Evolutionary conservation across 1,140 invertebrate genomes (phyloP), one percentile per base, ranked within the genome.

Genomic region (Phocides pigmalion): DNA sequence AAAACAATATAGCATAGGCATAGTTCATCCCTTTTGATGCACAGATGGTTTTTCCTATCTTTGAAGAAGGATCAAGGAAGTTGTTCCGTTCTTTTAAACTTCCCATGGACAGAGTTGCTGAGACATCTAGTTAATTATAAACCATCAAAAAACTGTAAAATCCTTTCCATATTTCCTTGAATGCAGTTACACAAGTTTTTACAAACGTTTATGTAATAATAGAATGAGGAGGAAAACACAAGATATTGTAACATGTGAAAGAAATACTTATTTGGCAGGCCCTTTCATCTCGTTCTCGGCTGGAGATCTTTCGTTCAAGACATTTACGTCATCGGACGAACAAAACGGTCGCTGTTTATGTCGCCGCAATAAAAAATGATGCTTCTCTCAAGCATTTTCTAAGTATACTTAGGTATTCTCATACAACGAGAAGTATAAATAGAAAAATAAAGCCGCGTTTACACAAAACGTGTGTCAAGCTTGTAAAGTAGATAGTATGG

Each of bases 281-380:
- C 32, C 35, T 54, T 51, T 51, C 28, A 51, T 54, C 50, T 15
- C 17, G 32, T 35, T 54, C 17, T 12, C 35, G n/a, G 16, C 16
- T 39, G 32, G 35, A 54, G 35, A 16, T 51, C 16, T 54, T 12
- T 39, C 50, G 32, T 54, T 54, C 17, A 54, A 54, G 35, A 54
- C 11, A 41, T 32, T 54, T 54, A 41, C 50, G 50, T 41, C 35
- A 54, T 54, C 50, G 50, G 35, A 37, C 20, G 17, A 54, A 54
- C 35, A 54, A 54, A 54, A 54, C 50, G 35, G 17, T 17, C 22
- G 28, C 50, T 53, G 50, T 53, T 54, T 54, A 54, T 54, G 50
- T 39, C 41, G 49, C 49, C 28, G 32, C 49, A 51, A 51, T 51
- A 51, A 51, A 51, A 51, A 51, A 51, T 51, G 49, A 51, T 51